Evolutionary conservation across 2,113 vertebrate genomes (phyloP).

Genomic region (Zosterops lateralis): DNA sequence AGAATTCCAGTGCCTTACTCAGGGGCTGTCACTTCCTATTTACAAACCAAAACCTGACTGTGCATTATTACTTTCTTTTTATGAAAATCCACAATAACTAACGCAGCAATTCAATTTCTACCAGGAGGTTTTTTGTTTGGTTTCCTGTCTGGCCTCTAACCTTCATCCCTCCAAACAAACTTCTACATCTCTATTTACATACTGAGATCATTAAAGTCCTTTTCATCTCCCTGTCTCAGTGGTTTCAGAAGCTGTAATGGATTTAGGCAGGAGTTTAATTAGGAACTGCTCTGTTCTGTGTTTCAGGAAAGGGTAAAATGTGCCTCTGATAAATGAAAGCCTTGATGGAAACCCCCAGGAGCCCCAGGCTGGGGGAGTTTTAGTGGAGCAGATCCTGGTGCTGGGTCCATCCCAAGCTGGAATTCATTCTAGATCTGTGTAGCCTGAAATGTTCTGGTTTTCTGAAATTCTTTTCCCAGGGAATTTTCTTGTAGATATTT

Average conservation of each 20-base stretch:
- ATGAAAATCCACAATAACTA: conserved; percentile 29
- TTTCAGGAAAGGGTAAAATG: background rate
- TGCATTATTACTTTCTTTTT: conserved; percentile 10
- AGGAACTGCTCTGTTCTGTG: background rate
- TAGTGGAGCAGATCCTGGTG: background rate
- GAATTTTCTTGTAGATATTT: too few species aligned
- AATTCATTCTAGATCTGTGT: background rate
- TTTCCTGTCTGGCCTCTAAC: background rate
- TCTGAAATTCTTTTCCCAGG: too few species aligned
- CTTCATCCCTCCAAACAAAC: background rate
- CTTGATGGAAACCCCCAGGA: background rate
- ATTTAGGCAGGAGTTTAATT: conserved; percentile 16
- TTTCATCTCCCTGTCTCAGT: background rate
- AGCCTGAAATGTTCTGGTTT: too few species aligned
- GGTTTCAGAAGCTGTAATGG: background rate
- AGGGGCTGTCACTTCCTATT: conserved; percentile 47
- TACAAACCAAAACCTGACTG: conserved; percentile 4
- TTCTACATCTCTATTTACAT: background rate
- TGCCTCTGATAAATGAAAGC: background rate
- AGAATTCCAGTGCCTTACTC: conserved; percentile 22
- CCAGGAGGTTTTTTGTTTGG: background rate
- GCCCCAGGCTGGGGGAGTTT: background rate
- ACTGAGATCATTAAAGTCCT: background rate
- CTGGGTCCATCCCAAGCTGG: background rate
- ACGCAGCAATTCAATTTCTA: background rate